These are phyloP conservation scores for Neosalanx taihuensis DNA, from an alignment of 2,797 vertebrate genomes.

Conservation along the genomic window DNA sequence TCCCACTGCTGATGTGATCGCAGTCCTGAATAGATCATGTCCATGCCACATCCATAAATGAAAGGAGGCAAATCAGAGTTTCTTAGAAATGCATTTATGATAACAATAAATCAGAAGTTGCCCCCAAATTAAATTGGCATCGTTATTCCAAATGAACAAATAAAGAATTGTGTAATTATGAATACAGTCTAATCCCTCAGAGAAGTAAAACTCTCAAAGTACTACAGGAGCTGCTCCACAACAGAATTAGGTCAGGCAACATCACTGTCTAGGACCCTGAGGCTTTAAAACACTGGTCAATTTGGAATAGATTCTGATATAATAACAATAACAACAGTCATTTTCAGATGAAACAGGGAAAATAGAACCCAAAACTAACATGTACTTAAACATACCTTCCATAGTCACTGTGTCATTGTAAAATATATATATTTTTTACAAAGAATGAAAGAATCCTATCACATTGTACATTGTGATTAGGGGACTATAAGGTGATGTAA, in stretches of 20 bases:
- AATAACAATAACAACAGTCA: slow-evolving; percentile 7
- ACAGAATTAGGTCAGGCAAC: not conserved
- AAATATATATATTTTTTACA: not conserved
- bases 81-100: slow-evolving; percentile 16
- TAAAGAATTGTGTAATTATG: not conserved
- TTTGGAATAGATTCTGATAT: slow-evolving; percentile 1
- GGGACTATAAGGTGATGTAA: not conserved
- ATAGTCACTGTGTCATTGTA: slow-evolving; percentile 8
- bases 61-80: slow-evolving; percentile 18
- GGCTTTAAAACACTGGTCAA: not conserved
- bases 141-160: not conserved
- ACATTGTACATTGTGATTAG: not conserved
- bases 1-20: slow-evolving; percentile 25
- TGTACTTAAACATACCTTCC: slow-evolving; percentile 11
- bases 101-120: not conserved
- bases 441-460: not conserved
- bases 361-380: slow-evolving; percentile 7
- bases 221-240: not conserved
- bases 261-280: not conserved
- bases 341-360: slow-evolving; percentile 10
- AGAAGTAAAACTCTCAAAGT: not conserved
- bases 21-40: not conserved
- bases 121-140: not conserved
- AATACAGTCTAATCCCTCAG: not conserved
- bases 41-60: not conserved